A percentile compares a stretch with the other conserved stretches of the same genome.
Evolutionary conservation across 2,113 vertebrate genomes (phyloP).

Genomic region (Upupa epops): DNA sequence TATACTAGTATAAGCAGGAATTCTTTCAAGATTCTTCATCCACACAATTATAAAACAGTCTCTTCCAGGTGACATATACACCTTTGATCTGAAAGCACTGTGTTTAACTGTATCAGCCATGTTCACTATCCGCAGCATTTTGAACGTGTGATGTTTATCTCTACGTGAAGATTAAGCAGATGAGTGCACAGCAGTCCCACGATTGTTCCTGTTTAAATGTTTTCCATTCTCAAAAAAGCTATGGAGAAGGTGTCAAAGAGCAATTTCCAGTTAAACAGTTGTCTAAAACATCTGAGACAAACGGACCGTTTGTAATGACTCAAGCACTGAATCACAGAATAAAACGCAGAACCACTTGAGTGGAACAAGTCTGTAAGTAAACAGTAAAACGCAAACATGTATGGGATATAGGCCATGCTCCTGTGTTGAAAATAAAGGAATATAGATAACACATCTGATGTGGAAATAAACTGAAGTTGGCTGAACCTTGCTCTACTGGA

Average conservation of each 20-base stretch:
- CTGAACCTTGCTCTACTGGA: slow-evolving; percentile 44
- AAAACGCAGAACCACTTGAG: slow-evolving; percentile 38
- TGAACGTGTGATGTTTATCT: slow-evolving; percentile 48
- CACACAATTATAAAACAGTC: background rate
- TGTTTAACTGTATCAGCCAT: slow-evolving; percentile 42
- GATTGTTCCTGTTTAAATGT: background rate
- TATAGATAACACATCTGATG: slow-evolving; percentile 33
- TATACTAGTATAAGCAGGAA: background rate
- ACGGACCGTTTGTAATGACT: slow-evolving; percentile 50
- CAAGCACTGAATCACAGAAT: background rate
- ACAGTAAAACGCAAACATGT: slow-evolving; percentile 50
- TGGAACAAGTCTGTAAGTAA: slow-evolving; percentile 40
- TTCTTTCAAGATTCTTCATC: background rate
- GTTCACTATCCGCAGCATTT: slow-evolving; percentile 40
- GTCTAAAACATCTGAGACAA: slow-evolving; percentile 46
- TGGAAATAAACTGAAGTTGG: slow-evolving; percentile 62
- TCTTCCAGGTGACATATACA: slow-evolving; percentile 8
- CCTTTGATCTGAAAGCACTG: slow-evolving; percentile 51
- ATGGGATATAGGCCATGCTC: background rate
- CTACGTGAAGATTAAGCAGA: background rate
- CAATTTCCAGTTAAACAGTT: slow-evolving; percentile 47
- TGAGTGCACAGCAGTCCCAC: background rate
- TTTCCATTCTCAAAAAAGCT: background rate
- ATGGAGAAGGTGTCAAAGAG: slow-evolving; percentile 1
- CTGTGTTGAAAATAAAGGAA: slow-evolving; percentile 37